phyloP scores from a whole-genome alignment of 2,797 vertebrate species.

The Knipowitschia caucasica region DNA sequence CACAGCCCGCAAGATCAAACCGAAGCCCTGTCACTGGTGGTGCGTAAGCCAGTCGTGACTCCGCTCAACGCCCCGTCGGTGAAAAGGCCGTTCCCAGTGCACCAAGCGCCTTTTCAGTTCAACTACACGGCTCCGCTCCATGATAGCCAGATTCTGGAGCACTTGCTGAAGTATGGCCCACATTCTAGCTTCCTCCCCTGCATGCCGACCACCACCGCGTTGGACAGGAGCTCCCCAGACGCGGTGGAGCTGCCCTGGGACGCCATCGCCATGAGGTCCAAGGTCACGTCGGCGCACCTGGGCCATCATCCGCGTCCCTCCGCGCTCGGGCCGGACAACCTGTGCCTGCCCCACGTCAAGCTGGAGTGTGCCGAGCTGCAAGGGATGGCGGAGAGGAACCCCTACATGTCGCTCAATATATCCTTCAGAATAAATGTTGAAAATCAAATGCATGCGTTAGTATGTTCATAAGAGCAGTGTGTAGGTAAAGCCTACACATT shows the following conservation, averaged over 20 bases:
- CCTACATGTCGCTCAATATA: constrained; percentile 85
- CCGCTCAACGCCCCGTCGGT: constrained; percentile 60
- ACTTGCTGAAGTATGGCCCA: constrained; percentile 78
- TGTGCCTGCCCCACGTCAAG: constrained; percentile 79
- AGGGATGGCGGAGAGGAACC: constrained; percentile 63
- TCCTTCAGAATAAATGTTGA: too few relatives aligned
- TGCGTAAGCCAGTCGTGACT: constrained; percentile 67
- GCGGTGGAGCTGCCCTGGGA: constrained; percentile 79
- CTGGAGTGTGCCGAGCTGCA: constrained; percentile 76
- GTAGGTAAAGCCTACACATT: too few relatives aligned
- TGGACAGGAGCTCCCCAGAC: constrained; percentile 71
- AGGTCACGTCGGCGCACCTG: constrained; percentile 71
- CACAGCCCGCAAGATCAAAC: constrained; percentile 71
- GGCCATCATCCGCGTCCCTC: constrained; percentile 71
- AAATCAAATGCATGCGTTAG: too few relatives aligned
- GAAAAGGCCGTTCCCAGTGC: constrained; percentile 73
- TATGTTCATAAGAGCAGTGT: too few relatives aligned
- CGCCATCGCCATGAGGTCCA: constrained; percentile 72
- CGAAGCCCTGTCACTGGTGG: constrained; percentile 72
- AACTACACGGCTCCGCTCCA: constrained; percentile 69
- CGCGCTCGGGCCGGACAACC: constrained; percentile 66
- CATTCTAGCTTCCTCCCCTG: constrained; percentile 71
- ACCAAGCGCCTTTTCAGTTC: constrained; percentile 72
- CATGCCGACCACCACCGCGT: constrained; percentile 57
- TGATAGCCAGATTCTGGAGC: constrained; percentile 81